phyloP scores from a whole-genome alignment of 1,140 invertebrate genomes.

The Elymnias hypermnestra region DNA sequence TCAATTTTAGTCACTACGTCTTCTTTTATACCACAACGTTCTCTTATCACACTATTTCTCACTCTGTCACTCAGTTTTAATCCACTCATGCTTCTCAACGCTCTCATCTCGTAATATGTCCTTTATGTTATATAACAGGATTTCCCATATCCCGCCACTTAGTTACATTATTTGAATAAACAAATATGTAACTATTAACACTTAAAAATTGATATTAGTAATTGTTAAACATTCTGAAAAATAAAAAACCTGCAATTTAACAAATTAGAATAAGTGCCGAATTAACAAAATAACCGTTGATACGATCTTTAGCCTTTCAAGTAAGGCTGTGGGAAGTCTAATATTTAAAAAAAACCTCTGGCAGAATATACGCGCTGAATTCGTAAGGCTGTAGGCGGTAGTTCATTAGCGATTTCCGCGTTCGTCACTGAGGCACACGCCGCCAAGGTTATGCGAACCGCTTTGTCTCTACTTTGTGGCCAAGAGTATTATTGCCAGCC shows the following conservation, averaged over 20 bases:
- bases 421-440: conserved; percentile 51
- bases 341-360: neutral
- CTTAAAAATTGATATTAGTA: too few species aligned
- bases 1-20: too few species aligned
- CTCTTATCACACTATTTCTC: too few species aligned
- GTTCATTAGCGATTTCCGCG: conserved; percentile 53
- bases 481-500: conserved; percentile 7
- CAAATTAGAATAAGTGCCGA: neutral
- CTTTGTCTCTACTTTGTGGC: conserved; percentile 53
- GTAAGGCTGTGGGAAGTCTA: conserved; percentile 20
- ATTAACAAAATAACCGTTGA: conserved; percentile 11
- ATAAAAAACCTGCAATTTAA: too few species aligned
- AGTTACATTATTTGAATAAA: too few species aligned
- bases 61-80: too few species aligned
- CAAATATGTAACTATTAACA: neutral
- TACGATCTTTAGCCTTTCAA: conserved; percentile 9
- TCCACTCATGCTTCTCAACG: too few species aligned
- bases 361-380: conserved; percentile 32
- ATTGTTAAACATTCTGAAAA: too few species aligned
- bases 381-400: conserved; percentile 55
- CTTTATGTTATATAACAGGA: too few species aligned
- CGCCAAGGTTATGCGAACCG: conserved; percentile 59
- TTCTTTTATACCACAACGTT: too few species aligned
- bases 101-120: too few species aligned
- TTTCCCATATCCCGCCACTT: too few species aligned